phyloP scores from a whole-genome alignment of 2,888 invertebrate genomes.

The Patella caerulea region DNA sequence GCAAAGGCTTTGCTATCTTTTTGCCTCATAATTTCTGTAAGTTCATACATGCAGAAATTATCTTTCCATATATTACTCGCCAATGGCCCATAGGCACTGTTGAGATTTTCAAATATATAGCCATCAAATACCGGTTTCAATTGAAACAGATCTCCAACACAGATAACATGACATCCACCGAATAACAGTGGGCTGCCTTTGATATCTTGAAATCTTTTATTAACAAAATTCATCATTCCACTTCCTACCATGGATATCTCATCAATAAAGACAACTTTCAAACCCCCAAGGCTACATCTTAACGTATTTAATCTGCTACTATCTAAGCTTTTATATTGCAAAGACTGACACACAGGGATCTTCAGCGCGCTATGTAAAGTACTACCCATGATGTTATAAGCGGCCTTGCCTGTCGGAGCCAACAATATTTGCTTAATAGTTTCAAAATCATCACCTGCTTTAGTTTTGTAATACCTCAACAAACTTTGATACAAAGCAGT shows the following conservation, averaged over 20 bases:
- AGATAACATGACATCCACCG: slow-evolving; percentile 1
- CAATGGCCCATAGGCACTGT: slow-evolving; percentile 23
- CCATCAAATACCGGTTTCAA: slow-evolving; percentile 31
- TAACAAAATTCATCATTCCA: slow-evolving; percentile 29
- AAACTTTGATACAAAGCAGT: slow-evolving; percentile 39
- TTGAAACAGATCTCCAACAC: slow-evolving; percentile 15
- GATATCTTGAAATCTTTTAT: slow-evolving; percentile 31
- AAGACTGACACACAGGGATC: slow-evolving; percentile 26
- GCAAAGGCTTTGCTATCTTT: slow-evolving; percentile 41
- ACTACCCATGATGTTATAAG: slow-evolving; percentile 29
- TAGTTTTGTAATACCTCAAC: slow-evolving; percentile 35
- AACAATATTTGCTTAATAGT: slow-evolving; percentile 25
- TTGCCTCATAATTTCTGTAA: slow-evolving; percentile 25
- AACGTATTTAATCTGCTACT: slow-evolving; percentile 16
- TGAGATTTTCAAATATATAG: slow-evolving; percentile 15
- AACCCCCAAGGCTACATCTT: slow-evolving; percentile 9
- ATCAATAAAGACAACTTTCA: slow-evolving; percentile 38
- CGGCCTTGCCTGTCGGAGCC: slow-evolving; percentile 46
- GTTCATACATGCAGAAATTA: slow-evolving; percentile 35
- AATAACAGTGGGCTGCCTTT: slow-evolving; percentile 31
- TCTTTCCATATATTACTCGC: slow-evolving; percentile 17
- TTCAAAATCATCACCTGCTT: slow-evolving; percentile 31
- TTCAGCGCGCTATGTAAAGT: slow-evolving; percentile 30
- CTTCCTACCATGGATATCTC: slow-evolving; percentile 43
- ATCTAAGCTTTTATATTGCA: slow-evolving; percentile 23